These are phyloP conservation scores for Aratinga solstitialis DNA, from an alignment of 2,797 vertebrate species.

Conservation along the genomic window DNA sequence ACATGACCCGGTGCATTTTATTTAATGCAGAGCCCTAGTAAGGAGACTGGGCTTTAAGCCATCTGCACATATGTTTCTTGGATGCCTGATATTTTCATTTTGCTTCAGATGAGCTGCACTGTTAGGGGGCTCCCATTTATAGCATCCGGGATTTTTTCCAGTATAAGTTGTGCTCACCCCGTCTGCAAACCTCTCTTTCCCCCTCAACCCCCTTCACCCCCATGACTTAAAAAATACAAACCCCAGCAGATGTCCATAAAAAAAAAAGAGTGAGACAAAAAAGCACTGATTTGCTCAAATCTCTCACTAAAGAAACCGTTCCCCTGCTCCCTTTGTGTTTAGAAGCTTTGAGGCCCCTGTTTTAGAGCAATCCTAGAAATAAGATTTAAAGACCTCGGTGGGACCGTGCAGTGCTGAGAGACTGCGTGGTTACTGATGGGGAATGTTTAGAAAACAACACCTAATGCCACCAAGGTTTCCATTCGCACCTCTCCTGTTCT, in stretches of 20 bases:
- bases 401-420: not conserved
- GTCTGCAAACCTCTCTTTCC: constrained; percentile 46
- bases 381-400: constrained; percentile 32
- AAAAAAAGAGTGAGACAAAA: not conserved
- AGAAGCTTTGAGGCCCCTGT: constrained; percentile 27
- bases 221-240: constrained; percentile 30
- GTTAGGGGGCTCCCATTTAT: constrained; percentile 60
- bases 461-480: constrained; percentile 56
- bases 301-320: constrained; percentile 6
- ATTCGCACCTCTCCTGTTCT: constrained; percentile 40
- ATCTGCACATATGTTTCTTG: constrained; percentile 59
- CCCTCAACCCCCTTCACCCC: constrained; percentile 14
- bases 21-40: constrained; percentile 60
- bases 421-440: constrained; percentile 7
- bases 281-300: constrained; percentile 35
- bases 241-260: constrained; percentile 25
- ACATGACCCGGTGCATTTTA: constrained; percentile 67
- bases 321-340: constrained; percentile 4
- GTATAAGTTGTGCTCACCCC: constrained; percentile 46
- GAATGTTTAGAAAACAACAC: constrained; percentile 69
- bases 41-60: constrained; percentile 63
- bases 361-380: constrained; percentile 33
- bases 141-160: constrained; percentile 54
- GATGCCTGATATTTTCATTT: constrained; percentile 63
- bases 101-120: constrained; percentile 65